Evolutionary conservation across 2,797 vertebrate species (phyloP).

Genomic region (Gouania willdenowi): DNA sequence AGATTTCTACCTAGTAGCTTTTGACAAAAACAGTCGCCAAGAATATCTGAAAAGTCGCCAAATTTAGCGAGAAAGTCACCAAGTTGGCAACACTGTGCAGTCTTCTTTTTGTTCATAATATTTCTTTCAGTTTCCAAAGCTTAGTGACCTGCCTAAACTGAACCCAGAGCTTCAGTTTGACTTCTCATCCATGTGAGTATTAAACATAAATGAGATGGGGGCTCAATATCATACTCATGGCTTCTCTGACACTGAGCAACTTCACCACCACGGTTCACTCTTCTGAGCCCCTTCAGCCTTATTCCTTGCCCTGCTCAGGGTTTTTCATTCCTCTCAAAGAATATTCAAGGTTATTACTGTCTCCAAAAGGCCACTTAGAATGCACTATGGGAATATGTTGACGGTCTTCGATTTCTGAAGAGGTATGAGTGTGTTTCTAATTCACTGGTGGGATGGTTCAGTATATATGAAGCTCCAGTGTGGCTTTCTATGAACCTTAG

Average conservation of each 20-base stretch:
- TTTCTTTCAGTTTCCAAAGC: slow-evolving; percentile 18
- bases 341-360: slow-evolving; percentile 67
- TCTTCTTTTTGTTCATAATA: not conserved
- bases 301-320: slow-evolving; percentile 2
- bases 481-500: slow-evolving; percentile 57
- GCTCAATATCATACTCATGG: slow-evolving; percentile 54
- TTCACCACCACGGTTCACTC: slow-evolving; percentile 19
- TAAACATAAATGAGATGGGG: slow-evolving; percentile 67
- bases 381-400: slow-evolving; percentile 51
- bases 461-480: slow-evolving; percentile 44
- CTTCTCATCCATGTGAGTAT: slow-evolving; percentile 53
- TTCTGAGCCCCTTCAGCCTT: slow-evolving; percentile 14
- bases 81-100: slow-evolving; percentile 11
- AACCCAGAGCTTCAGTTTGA: slow-evolving; percentile 53
- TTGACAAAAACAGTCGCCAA: no score
- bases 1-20: no score
- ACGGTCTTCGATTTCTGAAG: slow-evolving; percentile 45
- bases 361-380: slow-evolving; percentile 57
- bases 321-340: slow-evolving; percentile 32
- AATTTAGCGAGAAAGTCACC: no score
- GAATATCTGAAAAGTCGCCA: no score
- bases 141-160: slow-evolving; percentile 46
- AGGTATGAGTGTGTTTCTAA: slow-evolving; percentile 56
- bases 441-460: slow-evolving; percentile 52
- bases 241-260: slow-evolving; percentile 38